Evolutionary conservation across 2,113 vertebrate genomes (phyloP).

Genomic region (Penelope pileata): DNA sequence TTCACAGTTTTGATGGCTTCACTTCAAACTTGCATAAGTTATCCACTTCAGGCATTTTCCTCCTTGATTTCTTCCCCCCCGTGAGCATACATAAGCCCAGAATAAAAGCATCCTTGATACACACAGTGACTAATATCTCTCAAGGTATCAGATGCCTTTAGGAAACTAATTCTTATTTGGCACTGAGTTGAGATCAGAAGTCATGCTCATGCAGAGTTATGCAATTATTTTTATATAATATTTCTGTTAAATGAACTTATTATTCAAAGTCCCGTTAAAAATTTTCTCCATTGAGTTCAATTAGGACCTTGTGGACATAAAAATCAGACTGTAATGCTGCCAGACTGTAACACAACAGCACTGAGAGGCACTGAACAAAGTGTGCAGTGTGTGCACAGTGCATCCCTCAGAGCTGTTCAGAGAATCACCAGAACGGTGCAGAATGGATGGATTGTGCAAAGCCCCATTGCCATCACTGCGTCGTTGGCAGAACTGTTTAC

Average conservation of each 20-base stretch:
- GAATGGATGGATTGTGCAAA: neutral
- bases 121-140: constrained; percentile 22
- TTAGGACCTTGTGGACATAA: neutral
- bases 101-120: neutral
- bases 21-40: neutral
- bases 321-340: neutral
- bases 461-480: rapidly evolving
- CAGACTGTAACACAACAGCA: neutral
- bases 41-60: neutral
- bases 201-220: neutral
- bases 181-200: constrained; percentile 5
- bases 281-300: neutral
- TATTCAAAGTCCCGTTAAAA: neutral
- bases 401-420: neutral
- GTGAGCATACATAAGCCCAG: neutral
- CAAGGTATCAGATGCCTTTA: neutral
- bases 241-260: neutral
- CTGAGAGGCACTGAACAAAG: neutral
- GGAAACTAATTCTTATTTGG: constrained; percentile 53
- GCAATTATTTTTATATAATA: neutral
- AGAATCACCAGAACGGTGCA: neutral
- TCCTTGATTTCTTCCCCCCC: constrained; percentile 7
- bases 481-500: rapidly evolving
- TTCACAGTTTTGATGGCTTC: neutral
- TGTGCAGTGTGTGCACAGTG: rapidly evolving